Evolutionary conservation across 2,888 invertebrate species (phyloP).

Genomic region (Tachina fera): DNA sequence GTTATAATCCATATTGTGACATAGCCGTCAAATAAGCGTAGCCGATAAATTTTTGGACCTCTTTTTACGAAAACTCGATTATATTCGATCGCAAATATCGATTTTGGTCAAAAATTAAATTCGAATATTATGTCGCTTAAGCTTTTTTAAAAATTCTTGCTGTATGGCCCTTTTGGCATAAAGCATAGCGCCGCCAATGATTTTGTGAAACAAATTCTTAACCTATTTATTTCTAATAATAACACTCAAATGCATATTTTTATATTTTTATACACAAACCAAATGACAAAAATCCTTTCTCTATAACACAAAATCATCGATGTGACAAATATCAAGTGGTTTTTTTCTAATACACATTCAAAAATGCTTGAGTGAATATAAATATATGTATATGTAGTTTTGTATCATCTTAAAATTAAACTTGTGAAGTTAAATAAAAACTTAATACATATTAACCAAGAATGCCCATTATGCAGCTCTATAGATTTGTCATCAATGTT

Average conservation of each 20-base stretch:
- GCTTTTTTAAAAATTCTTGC: no score
- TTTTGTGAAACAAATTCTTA: not conserved
- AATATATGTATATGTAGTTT: not conserved
- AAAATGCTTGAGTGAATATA: no score
- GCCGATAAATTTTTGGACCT: no score
- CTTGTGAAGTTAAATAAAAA: slow-evolving; percentile 14
- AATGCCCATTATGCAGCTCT: slow-evolving; percentile 41
- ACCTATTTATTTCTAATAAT: slow-evolving; percentile 29
- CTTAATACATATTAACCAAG: not conserved
- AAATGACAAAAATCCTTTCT: slow-evolving; percentile 14
- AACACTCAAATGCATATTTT: slow-evolving; percentile 7
- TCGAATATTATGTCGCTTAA: no score
- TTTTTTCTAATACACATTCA: slow-evolving; percentile 27
- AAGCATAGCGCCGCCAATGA: not conserved
- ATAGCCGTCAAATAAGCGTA: no score
- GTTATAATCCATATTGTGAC: no score
- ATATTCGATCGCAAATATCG: no score
- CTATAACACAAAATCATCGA: slow-evolving; percentile 6
- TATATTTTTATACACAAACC: not conserved
- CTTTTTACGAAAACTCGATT: no score
- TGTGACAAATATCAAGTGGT: slow-evolving; percentile 35
- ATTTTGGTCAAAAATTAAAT: no score
- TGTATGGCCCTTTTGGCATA: not conserved
- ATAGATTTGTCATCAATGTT: slow-evolving; percentile 61
- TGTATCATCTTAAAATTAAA: slow-evolving; percentile 33